Evolutionary conservation across 2,888 invertebrate genomes (phyloP).

Genomic region (Lamellibrachia columna): DNA sequence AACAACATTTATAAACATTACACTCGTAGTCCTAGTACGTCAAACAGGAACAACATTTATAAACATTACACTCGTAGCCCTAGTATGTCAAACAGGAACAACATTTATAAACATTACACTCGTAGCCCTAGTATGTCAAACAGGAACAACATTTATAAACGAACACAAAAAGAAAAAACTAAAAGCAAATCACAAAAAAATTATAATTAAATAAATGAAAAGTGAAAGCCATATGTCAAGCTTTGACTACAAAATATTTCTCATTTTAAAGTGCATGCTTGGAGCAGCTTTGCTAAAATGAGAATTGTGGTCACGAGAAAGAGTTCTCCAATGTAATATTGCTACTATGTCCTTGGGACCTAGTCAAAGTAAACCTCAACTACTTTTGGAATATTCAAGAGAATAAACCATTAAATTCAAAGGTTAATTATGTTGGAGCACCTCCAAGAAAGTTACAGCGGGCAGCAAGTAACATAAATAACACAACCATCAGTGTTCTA

Average conservation of each 20-base stretch:
- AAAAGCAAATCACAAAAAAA: not conserved
- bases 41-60: not conserved
- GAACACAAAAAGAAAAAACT: conserved; percentile 18
- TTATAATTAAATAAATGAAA: not conserved
- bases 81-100: conserved; percentile 18
- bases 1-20: conserved; percentile 27
- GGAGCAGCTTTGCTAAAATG: too few species aligned
- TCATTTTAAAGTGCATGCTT: not conserved
- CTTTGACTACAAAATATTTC: not conserved
- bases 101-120: conserved; percentile 37
- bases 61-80: conserved; percentile 50
- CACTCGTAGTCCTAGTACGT: conserved; percentile 47
- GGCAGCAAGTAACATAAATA: too few species aligned
- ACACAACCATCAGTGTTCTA: too few species aligned
- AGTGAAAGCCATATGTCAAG: not conserved
- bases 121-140: conserved; percentile 44
- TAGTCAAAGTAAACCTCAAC: too few species aligned
- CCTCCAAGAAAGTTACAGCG: too few species aligned
- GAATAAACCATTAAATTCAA: too few species aligned
- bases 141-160: not conserved
- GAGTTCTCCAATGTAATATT: too few species aligned
- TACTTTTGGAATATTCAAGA: too few species aligned
- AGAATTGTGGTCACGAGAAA: too few species aligned
- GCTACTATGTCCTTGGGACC: too few species aligned
- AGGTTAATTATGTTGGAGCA: too few species aligned